Conservation (phyloP, 1,140 invertebrate species). For the Lasioglossum albipes region DNA sequence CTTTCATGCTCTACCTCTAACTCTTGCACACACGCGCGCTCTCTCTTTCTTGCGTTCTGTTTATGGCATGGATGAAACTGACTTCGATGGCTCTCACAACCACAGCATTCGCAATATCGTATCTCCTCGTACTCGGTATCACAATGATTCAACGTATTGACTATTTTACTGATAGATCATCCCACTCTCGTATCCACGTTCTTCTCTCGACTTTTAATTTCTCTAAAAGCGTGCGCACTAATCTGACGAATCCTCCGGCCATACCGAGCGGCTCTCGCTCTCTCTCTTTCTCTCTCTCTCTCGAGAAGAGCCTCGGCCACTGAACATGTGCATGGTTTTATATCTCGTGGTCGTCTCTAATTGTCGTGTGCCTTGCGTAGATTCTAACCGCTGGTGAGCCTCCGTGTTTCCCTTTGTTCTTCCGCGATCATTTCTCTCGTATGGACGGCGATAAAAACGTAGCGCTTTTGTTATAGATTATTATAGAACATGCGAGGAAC, state of each 20-base stretch:
- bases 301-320: background rate
- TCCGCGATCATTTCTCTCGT: conserved; percentile 22
- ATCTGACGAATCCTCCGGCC: background rate
- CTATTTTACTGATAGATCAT: conserved; percentile 57
- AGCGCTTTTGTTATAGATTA: conserved; percentile 57
- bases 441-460: conserved; percentile 70
- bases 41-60: no score
- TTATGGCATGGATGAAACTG: conserved; percentile 6
- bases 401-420: background rate
- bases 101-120: conserved; percentile 33
- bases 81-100: conserved; percentile 49
- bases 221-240: conserved; percentile 30
- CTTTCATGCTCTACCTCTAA: no score
- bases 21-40: no score
- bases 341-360: conserved; percentile 26
- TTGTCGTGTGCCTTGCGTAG: conserved; percentile 14
- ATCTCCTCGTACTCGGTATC: conserved; percentile 51
- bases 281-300: background rate
- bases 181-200: conserved; percentile 8
- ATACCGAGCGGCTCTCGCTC: background rate
- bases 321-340: background rate
- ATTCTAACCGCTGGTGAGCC: conserved; percentile 16
- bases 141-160: conserved; percentile 65
- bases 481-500: conserved; percentile 62
- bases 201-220: conserved; percentile 1